Base-by-base conservation (phyloP, 2,113 vertebrate species). In the Steatornis caripensis region DNA sequence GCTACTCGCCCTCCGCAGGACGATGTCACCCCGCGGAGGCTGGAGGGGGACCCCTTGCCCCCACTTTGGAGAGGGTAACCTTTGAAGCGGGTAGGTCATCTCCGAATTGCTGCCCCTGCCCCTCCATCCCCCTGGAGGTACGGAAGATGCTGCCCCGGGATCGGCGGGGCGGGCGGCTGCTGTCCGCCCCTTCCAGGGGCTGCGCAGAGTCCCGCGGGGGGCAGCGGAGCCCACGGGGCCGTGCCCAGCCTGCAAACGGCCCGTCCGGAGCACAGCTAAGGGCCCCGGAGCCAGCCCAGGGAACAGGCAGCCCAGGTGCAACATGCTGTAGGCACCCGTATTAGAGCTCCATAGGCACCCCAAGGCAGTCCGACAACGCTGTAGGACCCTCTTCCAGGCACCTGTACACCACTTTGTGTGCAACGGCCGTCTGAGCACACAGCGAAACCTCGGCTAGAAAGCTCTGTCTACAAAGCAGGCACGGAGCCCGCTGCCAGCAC, bases 241-340 rank as follows among this genome's bases (percentile, higher is more conserved):
- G 6, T 8, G 23, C n/a, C 13, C 14, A 80, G 41, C 77, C 54
- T 15, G 7, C 41, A 17, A 36, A 37, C 15, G 1, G 15, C 60
- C 70, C 2, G 1, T 8, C 16, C 5, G 12, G 26, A 48, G 45
- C 26, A 9, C 36, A 3, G 6, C 46, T 10, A 4, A 48, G 49
- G 58, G 68, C 76, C 54, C 11, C 24, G 4, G 12, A 48, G 18
- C 55, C 7, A 41, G 17, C 34, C 15, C 19, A 3, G 27, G 62
- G 55, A 36, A 51, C 41, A 7, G 19, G n/a, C 58, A 24, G 45
- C 9, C 5, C 48, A 3, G 36, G 7, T 32, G 34, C 19, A 10
- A n/a, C 26, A 1, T 0, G 2, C 17, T 36, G 1, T 1, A 41
- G n/a, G 41, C 60, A 55, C 29, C 24, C 1, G 9, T 6, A 11